Base-by-base conservation (phyloP, 1,140 invertebrate genomes). In the Eubasilissa regina region DNA sequence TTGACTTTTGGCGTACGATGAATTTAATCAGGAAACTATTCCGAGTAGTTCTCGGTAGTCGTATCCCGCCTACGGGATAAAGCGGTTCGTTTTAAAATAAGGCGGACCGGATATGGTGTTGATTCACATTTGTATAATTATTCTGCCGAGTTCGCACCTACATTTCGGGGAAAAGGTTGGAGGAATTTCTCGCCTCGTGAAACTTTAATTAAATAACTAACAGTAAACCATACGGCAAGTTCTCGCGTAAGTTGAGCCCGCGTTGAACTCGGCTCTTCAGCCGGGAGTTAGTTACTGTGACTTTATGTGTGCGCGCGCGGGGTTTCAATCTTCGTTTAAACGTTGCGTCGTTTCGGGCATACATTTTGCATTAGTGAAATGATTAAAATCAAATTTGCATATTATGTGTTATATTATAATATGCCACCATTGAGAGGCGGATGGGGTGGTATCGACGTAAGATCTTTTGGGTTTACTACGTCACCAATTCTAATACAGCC, bases 171-270 rank as follows among this genome's bases (percentile, higher is more conserved):
- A 68, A 68, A 68, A 68, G 64, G 19, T 43, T n/a, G 64, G 13
- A 15, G 64, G 44, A 68, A 47, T 51, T 47, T 68, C 64, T 68
- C 64, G 44, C 64, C 44, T 15, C 43, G 64, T n/a, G 64, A 15
- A 17, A 68, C 35, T 68, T 68, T 68, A 68, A 68, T 68, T 68
- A 68, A 68, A 68, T 68, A 68, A 45, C 64, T n/a, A 47, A 68
- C 9, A 51, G 43, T 44, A 68, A 19, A 68, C 64, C 7, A 47
- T 68, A 68, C 44, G 44, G 43, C 64, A 68, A 68, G 15, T 68
- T 68, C 60, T 25, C 19, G 13, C 60, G 25, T 13, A 58, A 58
- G 55, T 58, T 58, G 17, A 62, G 1, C 60, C 45, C 64, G 35
- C 15, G 25, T 25, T 35, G 44, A 68, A 48, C 64, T 68, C 35